Evolutionary conservation across 1,140 invertebrate species (phyloP).

Genomic region (Trichoplusia ni): DNA sequence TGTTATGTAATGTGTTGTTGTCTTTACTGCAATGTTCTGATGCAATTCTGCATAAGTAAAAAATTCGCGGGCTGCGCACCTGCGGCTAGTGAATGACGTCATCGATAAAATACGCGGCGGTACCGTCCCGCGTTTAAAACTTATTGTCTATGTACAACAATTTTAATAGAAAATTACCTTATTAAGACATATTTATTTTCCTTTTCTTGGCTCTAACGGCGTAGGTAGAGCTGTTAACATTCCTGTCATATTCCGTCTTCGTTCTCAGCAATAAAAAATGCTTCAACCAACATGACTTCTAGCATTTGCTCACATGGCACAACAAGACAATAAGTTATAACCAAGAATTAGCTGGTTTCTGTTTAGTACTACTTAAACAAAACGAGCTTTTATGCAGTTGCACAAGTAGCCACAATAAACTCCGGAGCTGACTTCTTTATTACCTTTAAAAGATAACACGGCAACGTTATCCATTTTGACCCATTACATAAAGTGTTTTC

Average conservation of each 20-base stretch:
- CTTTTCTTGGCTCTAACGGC: not conserved
- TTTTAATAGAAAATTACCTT: constrained; percentile 30
- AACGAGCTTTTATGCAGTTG: constrained; percentile 54
- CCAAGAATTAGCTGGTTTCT: constrained; percentile 3
- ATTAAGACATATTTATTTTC: not conserved
- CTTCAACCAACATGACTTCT: too few relatives aligned
- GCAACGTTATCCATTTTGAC: constrained; percentile 65
- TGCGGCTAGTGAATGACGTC: constrained; percentile 43
- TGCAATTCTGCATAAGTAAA: constrained; percentile 40
- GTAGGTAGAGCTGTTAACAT: constrained; percentile 2
- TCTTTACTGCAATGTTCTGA: constrained; percentile 11
- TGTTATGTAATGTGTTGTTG: not conserved
- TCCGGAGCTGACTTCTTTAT: constrained; percentile 71
- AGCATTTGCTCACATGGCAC: too few relatives aligned
- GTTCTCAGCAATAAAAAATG: not conserved
- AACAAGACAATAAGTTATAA: constrained; percentile 15
- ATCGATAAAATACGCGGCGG: constrained; percentile 35
- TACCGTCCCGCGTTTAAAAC: constrained; percentile 22
- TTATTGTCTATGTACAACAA: constrained; percentile 9
- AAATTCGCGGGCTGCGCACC: constrained; percentile 37
- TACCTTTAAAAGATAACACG: constrained; percentile 66
- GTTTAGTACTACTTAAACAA: constrained; percentile 43
- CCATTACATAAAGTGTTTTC: constrained; percentile 74
- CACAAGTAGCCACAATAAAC: constrained; percentile 62
- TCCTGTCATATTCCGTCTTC: too few relatives aligned